These are phyloP conservation scores for Helicoverpa armigera DNA, from an alignment of 1,140 invertebrate genomes.

Conservation along the genomic window DNA sequence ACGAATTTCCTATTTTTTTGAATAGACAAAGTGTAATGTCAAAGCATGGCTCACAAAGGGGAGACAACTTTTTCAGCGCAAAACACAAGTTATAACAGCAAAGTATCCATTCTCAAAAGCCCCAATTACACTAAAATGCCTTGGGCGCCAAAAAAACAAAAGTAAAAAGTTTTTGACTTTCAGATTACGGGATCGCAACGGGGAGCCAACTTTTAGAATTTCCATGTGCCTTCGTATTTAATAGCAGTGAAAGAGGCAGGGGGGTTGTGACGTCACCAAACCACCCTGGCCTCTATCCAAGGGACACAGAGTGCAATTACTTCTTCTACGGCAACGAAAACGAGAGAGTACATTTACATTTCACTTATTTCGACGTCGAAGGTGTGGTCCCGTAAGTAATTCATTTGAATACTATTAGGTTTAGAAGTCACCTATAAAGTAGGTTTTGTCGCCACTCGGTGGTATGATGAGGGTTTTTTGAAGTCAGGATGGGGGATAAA, in stretches of 20 bases:
- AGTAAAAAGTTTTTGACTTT: conserved; percentile 49
- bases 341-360: conserved; percentile 94
- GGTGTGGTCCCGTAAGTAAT: conserved; percentile 94
- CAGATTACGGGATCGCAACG: conserved; percentile 93
- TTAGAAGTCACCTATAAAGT: neutral
- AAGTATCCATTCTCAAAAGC: conserved; percentile 16
- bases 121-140: conserved; percentile 19
- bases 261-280: conserved; percentile 97
- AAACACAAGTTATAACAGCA: neutral
- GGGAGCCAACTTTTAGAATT: conserved; percentile 91
- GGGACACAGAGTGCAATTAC: conserved; percentile 97
- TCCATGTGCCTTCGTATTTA: conserved; percentile 94
- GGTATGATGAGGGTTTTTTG: conserved; percentile 11
- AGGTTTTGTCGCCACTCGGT: neutral
- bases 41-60: neutral
- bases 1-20: too few relatives aligned
- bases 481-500: neutral
- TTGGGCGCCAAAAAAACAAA: conserved; percentile 28
- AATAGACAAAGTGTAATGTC: too few relatives aligned
- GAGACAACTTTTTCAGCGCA: neutral
- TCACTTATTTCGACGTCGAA: conserved; percentile 96
- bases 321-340: conserved; percentile 95
- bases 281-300: conserved; percentile 96
- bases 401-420: conserved; percentile 41
- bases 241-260: conserved; percentile 91